Conservation (phyloP, 2,797 vertebrate genomes). For the Pseudochaenichthys georgianus region DNA sequence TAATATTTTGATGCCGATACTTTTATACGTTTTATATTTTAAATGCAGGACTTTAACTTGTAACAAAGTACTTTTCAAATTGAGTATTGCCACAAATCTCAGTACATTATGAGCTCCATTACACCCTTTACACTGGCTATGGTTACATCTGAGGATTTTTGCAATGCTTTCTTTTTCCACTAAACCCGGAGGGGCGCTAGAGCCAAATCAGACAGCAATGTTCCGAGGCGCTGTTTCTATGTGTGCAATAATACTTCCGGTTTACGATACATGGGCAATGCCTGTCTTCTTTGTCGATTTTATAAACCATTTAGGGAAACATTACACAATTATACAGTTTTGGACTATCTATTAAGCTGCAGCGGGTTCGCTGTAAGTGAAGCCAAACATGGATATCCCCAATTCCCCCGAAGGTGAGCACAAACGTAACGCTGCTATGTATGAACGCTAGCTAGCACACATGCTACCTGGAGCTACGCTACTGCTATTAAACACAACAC, state of each 20-base stretch:
- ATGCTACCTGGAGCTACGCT: slow-evolving; percentile 34
- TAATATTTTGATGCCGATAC: too few species aligned
- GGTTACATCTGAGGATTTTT: too few species aligned
- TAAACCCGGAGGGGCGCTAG: slow-evolving; percentile 28
- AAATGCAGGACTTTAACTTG: too few species aligned
- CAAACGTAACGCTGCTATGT: neutral
- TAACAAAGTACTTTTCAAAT: too few species aligned
- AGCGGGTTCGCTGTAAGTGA: slow-evolving; percentile 8
- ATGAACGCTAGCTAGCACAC: slow-evolving; percentile 26
- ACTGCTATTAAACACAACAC: neutral
- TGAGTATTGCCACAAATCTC: too few species aligned
- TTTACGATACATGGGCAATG: neutral
- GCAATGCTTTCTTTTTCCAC: neutral
- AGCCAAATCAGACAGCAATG: too few species aligned
- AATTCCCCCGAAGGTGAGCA: slow-evolving; percentile 81
- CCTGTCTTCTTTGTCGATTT: slow-evolving; percentile 1
- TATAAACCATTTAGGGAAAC: neutral
- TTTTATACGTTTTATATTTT: too few species aligned
- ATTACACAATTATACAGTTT: neutral
- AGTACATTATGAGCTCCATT: too few species aligned
- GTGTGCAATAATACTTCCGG: slow-evolving; percentile 46
- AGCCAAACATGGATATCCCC: slow-evolving; percentile 77
- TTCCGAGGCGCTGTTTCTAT: slow-evolving; percentile 10
- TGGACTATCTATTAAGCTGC: neutral
- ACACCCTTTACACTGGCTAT: too few species aligned